Evolutionary conservation across 2,888 invertebrate genomes (phyloP), one percentile per base, ranked within the genome.

Genomic region (Allolobophora icterica): DNA sequence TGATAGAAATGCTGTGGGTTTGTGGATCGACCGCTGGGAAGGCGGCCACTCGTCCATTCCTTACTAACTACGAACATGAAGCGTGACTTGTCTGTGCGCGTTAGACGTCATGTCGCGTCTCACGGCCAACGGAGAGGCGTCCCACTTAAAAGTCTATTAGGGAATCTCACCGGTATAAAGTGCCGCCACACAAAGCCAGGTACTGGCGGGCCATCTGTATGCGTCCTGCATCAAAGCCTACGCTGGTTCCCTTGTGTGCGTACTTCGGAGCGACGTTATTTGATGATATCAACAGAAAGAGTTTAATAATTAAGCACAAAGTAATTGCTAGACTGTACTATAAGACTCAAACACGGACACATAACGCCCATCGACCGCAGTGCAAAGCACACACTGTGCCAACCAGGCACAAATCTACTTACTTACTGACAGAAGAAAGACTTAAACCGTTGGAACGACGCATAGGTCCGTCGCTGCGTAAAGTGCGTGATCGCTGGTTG

Each of bases 101-200:
- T 71, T 13, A 17, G 71, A 71, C 24, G 30, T n/a, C n/a, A n/a
- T 30, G 71, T 71, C 71, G 8, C 71, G 71, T 11, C 71, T n/a
- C 30, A 71, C 71, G n/a, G 71, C 1, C 71, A 71, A n/a, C 71
- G 3, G 71, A 71, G 71, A 71, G 71, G 17, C 71, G 71, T 71
- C n/a, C 71, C 71, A 71, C 71, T 71, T 71, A 71, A 71, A 71
- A 71, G 71, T 71, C 71, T 71, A 71, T 71, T 71, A 71, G 71
- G 71, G 17, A 71, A 71, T 71, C 71, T 71, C 71, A 71, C 30
- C 4, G 71, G 71, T 71, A 71, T 71, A n/a, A 71, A 30, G 71
- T n/a, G n/a, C n/a, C n/a, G 71, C 71, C n/a, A n/a, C 71, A n/a
- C 21, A 71, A 71, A 71, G 71, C n/a, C 71, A 71, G 71, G 11